These are phyloP conservation scores for Noctua janthina DNA, from an alignment of 2,888 invertebrate species.

Conservation along the genomic window DNA sequence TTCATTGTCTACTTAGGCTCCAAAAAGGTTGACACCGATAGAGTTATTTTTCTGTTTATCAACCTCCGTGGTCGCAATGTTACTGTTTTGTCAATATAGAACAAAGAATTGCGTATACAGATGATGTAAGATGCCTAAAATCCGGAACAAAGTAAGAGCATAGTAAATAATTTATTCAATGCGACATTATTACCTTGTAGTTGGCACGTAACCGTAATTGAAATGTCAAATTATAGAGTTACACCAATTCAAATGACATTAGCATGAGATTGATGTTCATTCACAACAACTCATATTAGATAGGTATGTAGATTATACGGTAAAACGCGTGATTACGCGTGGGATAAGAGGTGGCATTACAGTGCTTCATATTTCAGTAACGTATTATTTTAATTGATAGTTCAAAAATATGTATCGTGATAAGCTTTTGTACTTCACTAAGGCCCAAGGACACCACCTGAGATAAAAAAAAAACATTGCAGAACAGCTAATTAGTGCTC, in stretches of 20 bases:
- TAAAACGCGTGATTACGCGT: too few relatives aligned
- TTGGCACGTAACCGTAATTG: constrained; percentile 52
- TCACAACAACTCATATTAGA: neutral
- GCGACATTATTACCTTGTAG: constrained; percentile 47
- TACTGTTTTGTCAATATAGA: constrained; percentile 32
- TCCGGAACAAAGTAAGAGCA: constrained; percentile 64
- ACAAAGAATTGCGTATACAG: constrained; percentile 42
- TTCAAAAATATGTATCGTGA: neutral
- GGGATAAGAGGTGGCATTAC: neutral
- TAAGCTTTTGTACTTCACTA: neutral
- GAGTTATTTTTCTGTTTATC: neutral
- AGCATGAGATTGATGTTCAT: constrained; percentile 9
- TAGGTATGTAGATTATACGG: neutral
- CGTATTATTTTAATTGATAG: neutral
- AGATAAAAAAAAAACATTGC: neutral
- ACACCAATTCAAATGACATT: constrained; percentile 35
- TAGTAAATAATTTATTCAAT: constrained; percentile 60
- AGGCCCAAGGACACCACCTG: neutral
- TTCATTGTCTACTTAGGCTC: neutral
- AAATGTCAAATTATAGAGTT: constrained; percentile 55
- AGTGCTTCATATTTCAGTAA: neutral
- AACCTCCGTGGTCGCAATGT: neutral
- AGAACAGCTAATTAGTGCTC: neutral
- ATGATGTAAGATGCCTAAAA: constrained; percentile 46
- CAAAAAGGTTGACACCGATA: neutral